phyloP scores from a whole-genome alignment of 2,888 invertebrate species.

The Electrophaes corylata region DNA sequence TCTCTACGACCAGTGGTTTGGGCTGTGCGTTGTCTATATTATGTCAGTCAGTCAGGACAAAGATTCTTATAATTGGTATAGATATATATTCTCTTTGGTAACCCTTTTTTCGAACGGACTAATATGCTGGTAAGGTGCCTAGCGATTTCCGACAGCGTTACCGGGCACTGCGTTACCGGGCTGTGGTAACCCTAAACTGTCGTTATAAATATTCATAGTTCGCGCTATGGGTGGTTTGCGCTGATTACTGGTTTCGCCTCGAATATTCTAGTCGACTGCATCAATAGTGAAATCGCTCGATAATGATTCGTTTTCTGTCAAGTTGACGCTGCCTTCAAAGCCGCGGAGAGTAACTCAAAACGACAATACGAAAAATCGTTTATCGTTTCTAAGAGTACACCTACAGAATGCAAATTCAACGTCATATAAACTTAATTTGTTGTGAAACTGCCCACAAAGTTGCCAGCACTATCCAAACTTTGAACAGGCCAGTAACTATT shows the following conservation, averaged over 20 bases:
- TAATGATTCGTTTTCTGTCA: no score
- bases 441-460: not conserved
- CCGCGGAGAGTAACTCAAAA: not conserved
- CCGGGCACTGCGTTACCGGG: no score
- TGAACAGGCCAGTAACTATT: not conserved
- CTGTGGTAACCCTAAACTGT: conserved; percentile 10
- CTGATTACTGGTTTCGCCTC: conserved; percentile 20
- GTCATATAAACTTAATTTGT: not conserved
- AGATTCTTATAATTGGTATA: no score
- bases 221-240: conserved; percentile 21
- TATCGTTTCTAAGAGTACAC: no score
- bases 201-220: conserved; percentile 21
- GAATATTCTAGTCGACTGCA: conserved; percentile 23
- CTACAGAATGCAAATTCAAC: not conserved
- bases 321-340: no score
- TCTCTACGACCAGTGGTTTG: no score
- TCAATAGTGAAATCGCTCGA: conserved; percentile 16
- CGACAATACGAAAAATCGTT: not conserved
- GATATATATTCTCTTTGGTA: no score
- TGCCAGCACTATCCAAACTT: conserved; percentile 6
- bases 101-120: no score
- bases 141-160: no score
- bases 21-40: no score
- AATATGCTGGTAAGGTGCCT: no score
- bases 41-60: no score